A percentile compares a stretch with the other conserved stretches of the same genome.
These are phyloP conservation scores for Thymelicus sylvestris DNA, from an alignment of 2,888 invertebrate species.

Conservation along the genomic window DNA sequence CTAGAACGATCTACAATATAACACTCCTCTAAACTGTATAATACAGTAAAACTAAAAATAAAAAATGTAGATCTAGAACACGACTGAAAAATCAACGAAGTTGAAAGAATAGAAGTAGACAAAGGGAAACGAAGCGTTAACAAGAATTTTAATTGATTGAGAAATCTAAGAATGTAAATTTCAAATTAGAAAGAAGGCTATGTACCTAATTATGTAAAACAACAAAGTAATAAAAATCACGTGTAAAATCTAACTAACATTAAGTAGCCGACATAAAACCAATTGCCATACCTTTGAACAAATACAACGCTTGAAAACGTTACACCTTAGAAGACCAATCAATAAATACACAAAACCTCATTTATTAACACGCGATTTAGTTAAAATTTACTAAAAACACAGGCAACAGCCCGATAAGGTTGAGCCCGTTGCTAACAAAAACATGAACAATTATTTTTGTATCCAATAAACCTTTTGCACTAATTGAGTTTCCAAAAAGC, in stretches of 20 bases:
- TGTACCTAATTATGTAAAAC: neutral
- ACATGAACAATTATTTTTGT: conserved; percentile 41
- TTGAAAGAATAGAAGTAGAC: conserved; percentile 24
- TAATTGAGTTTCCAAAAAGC: conserved; percentile 26
- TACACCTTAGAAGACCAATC: conserved; percentile 45
- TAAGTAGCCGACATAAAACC: conserved; percentile 23
- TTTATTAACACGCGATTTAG: conserved; percentile 53
- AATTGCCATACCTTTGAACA: conserved; percentile 24
- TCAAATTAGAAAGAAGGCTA: conserved; percentile 1
- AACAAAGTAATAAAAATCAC: neutral
- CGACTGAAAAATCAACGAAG: conserved; percentile 25
- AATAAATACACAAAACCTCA: conserved; percentile 60
- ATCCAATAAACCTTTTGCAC: conserved; percentile 16
- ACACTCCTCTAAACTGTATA: neutral
- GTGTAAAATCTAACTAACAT: neutral
- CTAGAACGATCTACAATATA: neutral
- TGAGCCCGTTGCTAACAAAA: conserved; percentile 31
- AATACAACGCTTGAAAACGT: conserved; percentile 41
- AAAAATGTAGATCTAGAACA: neutral
- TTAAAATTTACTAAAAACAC: conserved; percentile 32
- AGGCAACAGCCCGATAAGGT: conserved; percentile 10
- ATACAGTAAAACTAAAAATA: conserved; percentile 35
- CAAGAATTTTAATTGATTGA: conserved; percentile 59
- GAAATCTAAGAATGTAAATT: conserved; percentile 20
- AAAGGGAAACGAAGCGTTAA: conserved; percentile 53